Conservation (phyloP, 2,797 vertebrate genomes). For the Apodemus agrarius region DNA sequence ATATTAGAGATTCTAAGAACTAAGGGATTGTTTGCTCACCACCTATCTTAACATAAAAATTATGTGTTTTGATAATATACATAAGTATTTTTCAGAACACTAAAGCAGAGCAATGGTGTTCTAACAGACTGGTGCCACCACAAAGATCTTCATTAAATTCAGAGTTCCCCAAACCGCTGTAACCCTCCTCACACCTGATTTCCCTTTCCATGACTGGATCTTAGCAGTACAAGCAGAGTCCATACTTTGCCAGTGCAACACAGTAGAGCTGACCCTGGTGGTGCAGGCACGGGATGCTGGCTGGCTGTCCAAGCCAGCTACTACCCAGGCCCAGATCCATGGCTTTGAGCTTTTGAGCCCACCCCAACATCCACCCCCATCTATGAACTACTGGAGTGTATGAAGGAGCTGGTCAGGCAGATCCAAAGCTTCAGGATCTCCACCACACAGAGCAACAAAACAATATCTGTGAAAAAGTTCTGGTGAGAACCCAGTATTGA, state of each 20-base stretch:
- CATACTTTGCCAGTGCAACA: neutral
- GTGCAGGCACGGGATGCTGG: neutral
- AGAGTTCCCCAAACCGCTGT: neutral
- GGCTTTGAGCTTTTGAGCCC: neutral
- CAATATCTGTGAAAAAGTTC: neutral
- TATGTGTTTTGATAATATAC: conserved; percentile 33
- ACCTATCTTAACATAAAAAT: neutral
- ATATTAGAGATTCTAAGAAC: neutral
- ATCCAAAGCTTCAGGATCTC: neutral
- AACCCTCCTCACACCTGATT: neutral
- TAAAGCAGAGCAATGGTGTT: neutral
- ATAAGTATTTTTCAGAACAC: conserved; percentile 17
- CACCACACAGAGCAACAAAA: neutral
- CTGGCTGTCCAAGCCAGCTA: neutral
- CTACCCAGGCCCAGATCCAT: neutral
- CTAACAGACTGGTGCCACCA: neutral
- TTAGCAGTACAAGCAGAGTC: neutral
- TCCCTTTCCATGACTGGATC: neutral
- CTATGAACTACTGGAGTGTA: neutral
- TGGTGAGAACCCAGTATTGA: neutral
- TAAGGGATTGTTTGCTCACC: neutral
- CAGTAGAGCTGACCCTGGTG: neutral
- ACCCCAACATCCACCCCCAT: neutral
- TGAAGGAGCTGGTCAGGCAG: neutral
- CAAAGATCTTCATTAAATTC: neutral